phyloP scores from a whole-genome alignment of 2,888 invertebrate genomes.

The Cyaniris semiargus region DNA sequence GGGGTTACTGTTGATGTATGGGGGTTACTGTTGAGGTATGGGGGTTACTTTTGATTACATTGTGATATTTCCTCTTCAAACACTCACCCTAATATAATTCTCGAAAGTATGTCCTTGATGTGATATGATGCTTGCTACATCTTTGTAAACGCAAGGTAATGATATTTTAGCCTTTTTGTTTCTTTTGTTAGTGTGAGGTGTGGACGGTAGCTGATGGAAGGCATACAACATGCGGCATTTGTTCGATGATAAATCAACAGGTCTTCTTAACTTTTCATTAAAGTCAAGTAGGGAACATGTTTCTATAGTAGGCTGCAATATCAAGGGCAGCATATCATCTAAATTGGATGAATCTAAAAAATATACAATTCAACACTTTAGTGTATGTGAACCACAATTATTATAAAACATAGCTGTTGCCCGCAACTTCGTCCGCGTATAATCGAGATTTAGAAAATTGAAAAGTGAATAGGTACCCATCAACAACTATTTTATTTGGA shows the following conservation, averaged over 20 bases:
- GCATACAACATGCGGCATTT: slow-evolving; percentile 62
- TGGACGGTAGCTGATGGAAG: slow-evolving; percentile 55
- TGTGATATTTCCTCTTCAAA: neutral
- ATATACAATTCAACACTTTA: neutral
- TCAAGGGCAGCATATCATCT: slow-evolving; percentile 50
- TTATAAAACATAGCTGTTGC: neutral
- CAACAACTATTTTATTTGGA: too few relatives aligned
- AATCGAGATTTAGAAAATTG: too few relatives aligned
- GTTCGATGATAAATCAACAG: slow-evolving; percentile 50
- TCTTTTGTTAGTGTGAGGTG: slow-evolving; percentile 42
- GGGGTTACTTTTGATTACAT: neutral
- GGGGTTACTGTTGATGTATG: too few relatives aligned
- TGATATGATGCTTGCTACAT: slow-evolving; percentile 53
- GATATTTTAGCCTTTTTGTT: slow-evolving; percentile 42
- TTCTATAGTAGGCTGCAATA: slow-evolving; percentile 52
- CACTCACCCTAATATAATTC: slow-evolving; percentile 57
- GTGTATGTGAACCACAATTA: neutral
- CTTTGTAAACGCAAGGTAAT: slow-evolving; percentile 53
- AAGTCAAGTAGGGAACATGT: slow-evolving; percentile 58
- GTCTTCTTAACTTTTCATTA: slow-evolving; percentile 61
- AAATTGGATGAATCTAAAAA: slow-evolving; percentile 55
- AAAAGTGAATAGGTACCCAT: too few relatives aligned
- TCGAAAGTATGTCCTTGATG: slow-evolving; percentile 41
- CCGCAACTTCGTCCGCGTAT: too few relatives aligned
- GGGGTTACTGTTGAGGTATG: too few relatives aligned